Evolutionary conservation across 2,797 vertebrate species (phyloP).

Genomic region (Schizopygopsis malacanthus): DNA sequence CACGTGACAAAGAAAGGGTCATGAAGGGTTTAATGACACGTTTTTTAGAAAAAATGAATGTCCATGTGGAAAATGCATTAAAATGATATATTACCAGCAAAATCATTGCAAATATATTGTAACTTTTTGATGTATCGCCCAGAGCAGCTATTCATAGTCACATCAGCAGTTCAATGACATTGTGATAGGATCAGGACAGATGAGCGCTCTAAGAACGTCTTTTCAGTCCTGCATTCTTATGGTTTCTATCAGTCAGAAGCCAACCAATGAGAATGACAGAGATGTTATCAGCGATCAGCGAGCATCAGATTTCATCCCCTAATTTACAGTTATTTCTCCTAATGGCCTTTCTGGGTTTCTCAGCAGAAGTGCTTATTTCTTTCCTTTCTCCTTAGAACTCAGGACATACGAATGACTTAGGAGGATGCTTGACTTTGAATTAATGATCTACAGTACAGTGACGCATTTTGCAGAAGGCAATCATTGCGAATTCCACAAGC

Average conservation of each 20-base stretch:
- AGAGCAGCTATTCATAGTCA: not conserved
- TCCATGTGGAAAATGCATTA: not conserved
- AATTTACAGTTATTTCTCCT: slow-evolving; percentile 9
- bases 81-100: not conserved
- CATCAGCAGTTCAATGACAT: slow-evolving; percentile 12
- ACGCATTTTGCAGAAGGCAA: slow-evolving; percentile 48
- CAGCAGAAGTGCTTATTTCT: not conserved
- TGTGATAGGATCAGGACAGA: slow-evolving; percentile 18
- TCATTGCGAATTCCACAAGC: slow-evolving; percentile 39
- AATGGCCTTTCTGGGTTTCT: slow-evolving; percentile 12
- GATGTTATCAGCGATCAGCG: not conserved
- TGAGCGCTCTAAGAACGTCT: not conserved
- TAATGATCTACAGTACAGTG: slow-evolving; percentile 39
- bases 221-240: slow-evolving; percentile 8
- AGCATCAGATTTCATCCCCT: not conserved
- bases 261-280: not conserved
- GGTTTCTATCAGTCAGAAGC: not conserved
- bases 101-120: not conserved
- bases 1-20: not conserved
- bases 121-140: not conserved
- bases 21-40: not conserved
- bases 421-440: slow-evolving; percentile 33
- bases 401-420: slow-evolving; percentile 3
- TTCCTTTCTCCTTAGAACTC: not conserved
- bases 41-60: not conserved